Conservation (phyloP, 1,140 invertebrate genomes). For the Macrotrachela quadricornifera region DNA sequence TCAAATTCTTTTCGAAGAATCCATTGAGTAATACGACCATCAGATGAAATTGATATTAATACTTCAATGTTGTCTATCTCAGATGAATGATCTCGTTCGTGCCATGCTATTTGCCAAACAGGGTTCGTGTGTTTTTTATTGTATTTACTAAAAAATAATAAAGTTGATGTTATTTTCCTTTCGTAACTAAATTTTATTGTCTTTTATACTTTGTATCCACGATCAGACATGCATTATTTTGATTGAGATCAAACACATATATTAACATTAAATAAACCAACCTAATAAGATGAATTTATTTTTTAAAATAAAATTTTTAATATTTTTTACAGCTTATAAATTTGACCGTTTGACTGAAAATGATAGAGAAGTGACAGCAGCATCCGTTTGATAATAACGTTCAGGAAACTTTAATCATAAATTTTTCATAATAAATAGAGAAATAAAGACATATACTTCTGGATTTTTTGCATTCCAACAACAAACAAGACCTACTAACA, state of each 20-base stretch:
- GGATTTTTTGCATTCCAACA: constrained; percentile 32
- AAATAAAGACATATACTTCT: constrained; percentile 12
- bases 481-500: constrained; percentile 18
- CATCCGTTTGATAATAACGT: constrained; percentile 19
- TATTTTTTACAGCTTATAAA: constrained; percentile 16
- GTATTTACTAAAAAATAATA: constrained; percentile 12
- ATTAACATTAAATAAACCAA: constrained; percentile 27
- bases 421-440: too few relatives aligned
- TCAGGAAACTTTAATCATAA: constrained; percentile 16
- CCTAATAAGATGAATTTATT: too few relatives aligned
- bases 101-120: constrained; percentile 28
- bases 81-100: constrained; percentile 22
- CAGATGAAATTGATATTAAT: constrained; percentile 26
- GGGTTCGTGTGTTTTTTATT: constrained; percentile 22
- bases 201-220: constrained; percentile 15
- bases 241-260: constrained; percentile 27
- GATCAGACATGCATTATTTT: constrained; percentile 19
- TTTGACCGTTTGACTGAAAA: constrained; percentile 25
- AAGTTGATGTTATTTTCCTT: background rate
- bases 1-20: constrained; percentile 30
- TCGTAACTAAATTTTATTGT: too few relatives aligned
- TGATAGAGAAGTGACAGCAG: constrained; percentile 26
- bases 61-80: constrained; percentile 9
- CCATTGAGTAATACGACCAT: constrained; percentile 26
- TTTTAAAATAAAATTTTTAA: too few relatives aligned